Conservation (phyloP, 2,797 vertebrate genomes). For the Darevskia nairensis region DNA sequence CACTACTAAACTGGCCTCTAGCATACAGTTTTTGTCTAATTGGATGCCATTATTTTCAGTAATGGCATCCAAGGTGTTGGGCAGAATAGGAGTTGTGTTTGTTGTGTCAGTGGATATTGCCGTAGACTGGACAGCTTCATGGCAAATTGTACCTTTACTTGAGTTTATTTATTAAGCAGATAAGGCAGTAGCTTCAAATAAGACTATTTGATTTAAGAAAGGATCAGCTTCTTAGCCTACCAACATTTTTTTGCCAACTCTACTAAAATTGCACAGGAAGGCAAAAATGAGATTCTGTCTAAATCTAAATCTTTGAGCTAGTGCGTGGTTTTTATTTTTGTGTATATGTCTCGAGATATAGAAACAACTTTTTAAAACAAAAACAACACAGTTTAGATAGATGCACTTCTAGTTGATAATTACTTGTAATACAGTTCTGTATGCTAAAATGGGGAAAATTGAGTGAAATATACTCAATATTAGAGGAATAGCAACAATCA, state of each 20-base stretch:
- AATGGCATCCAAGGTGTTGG: too few relatives aligned
- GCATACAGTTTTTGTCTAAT: neutral
- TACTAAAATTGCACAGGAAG: neutral
- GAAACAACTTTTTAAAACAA: neutral
- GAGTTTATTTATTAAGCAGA: neutral
- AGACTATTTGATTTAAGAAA: neutral
- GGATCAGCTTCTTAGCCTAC: neutral
- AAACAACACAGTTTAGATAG: neutral
- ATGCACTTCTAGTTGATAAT: neutral
- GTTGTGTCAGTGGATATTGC: neutral
- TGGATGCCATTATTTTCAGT: neutral
- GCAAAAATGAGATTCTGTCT: neutral
- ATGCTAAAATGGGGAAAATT: neutral
- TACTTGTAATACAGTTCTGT: neutral
- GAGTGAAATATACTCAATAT: neutral
- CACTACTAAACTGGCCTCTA: neutral
- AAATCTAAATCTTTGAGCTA: neutral
- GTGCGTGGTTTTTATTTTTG: neutral
- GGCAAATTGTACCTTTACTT: neutral
- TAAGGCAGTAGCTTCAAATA: neutral
- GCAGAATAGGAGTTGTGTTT: neutral
- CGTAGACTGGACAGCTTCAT: neutral
- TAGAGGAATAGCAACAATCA: neutral
- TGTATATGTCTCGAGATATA: neutral
- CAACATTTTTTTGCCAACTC: neutral